A percentile compares a stretch with the other conserved stretches of the same genome.
Evolutionary conservation across 30 jellyfish, hydroid and myxozoan species (phyloP).

Genomic region (Pelagia noctiluca): DNA sequence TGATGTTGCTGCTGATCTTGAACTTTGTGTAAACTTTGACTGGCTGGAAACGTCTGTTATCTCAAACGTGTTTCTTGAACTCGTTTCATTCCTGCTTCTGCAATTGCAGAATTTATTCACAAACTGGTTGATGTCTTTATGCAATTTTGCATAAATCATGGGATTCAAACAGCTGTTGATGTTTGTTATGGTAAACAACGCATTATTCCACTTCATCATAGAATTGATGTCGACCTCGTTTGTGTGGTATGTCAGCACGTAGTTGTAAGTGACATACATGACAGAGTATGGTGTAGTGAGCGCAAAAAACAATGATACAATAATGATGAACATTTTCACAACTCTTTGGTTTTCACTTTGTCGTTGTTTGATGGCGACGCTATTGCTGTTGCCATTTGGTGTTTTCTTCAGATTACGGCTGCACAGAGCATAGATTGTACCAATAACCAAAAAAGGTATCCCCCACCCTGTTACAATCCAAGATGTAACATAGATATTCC

Average conservation of each 20-base stretch:
- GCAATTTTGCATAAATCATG: slow-evolving; percentile 51
- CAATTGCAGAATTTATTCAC: background rate
- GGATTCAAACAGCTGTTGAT: slow-evolving; percentile 73
- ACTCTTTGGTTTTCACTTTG: slow-evolving; percentile 31
- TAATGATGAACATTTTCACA: slow-evolving; percentile 39
- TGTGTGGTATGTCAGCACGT: slow-evolving; percentile 16
- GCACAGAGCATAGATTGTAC: slow-evolving; percentile 29
- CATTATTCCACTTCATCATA: slow-evolving; percentile 44
- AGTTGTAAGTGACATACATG: slow-evolving; percentile 24
- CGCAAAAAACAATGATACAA: slow-evolving; percentile 20
- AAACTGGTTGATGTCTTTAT: slow-evolving; percentile 6
- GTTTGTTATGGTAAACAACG: slow-evolving; percentile 28
- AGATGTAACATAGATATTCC: slow-evolving; percentile 4
- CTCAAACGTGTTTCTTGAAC: background rate
- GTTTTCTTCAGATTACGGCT: slow-evolving; percentile 14
- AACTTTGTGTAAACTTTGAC: too few species aligned
- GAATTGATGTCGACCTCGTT: slow-evolving; percentile 20
- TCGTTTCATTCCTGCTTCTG: slow-evolving; percentile 5
- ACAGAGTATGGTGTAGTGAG: slow-evolving; percentile 59
- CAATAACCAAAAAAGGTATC: slow-evolving; percentile 18
- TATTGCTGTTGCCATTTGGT: background rate
- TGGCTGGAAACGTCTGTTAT: background rate
- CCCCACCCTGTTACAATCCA: slow-evolving; percentile 50
- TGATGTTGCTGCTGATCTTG: too few species aligned
- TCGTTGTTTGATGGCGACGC: slow-evolving; percentile 19